These are phyloP conservation scores for Scaptomyza graminum DNA, from an alignment of 1,140 invertebrate species.

Conservation along the genomic window DNA sequence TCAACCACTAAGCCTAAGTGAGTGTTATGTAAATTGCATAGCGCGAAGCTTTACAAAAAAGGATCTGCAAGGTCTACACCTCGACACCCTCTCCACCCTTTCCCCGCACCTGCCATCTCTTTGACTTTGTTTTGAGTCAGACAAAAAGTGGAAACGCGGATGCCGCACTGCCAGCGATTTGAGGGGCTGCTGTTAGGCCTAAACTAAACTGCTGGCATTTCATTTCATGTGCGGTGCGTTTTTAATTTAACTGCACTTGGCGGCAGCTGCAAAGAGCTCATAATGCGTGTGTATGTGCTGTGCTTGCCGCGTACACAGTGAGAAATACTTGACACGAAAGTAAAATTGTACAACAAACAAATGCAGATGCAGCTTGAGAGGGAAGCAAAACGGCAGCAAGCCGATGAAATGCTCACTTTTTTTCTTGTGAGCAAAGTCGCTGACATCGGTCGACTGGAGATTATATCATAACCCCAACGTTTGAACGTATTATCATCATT, in stretches of 20 bases:
- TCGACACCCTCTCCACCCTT: not conserved
- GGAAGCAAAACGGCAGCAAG: conserved; percentile 20
- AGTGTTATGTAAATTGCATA: conserved; percentile 77
- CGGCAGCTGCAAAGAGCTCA: conserved; percentile 57
- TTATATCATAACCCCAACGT: conserved; percentile 75
- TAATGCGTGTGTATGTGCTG: not conserved
- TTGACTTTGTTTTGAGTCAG: conserved; percentile 15
- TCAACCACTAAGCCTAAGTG: conserved; percentile 78
- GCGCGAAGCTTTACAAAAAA: conserved; percentile 47
- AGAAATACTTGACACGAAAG: too few species aligned
- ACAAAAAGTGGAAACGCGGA: conserved; percentile 46
- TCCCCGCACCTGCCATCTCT: not conserved
- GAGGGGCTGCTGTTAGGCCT: conserved; percentile 49
- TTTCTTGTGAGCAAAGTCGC: conserved; percentile 35
- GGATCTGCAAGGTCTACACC: conserved; percentile 55
- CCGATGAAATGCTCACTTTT: conserved; percentile 51
- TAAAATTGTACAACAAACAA: too few species aligned
- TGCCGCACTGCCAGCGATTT: conserved; percentile 47
- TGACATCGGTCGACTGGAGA: conserved; percentile 59
- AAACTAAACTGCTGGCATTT: conserved; percentile 56
- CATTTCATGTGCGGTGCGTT: conserved; percentile 42
- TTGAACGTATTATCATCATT: conserved; percentile 11
- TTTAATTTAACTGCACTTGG: conserved; percentile 70
- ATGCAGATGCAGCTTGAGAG: conserved; percentile 36
- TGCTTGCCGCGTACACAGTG: not conserved